Percentiles rank a stretch among this genome's conserved stretches.
phyloP scores from a whole-genome alignment of 2,888 invertebrate genomes.

The Apantesis nais region DNA sequence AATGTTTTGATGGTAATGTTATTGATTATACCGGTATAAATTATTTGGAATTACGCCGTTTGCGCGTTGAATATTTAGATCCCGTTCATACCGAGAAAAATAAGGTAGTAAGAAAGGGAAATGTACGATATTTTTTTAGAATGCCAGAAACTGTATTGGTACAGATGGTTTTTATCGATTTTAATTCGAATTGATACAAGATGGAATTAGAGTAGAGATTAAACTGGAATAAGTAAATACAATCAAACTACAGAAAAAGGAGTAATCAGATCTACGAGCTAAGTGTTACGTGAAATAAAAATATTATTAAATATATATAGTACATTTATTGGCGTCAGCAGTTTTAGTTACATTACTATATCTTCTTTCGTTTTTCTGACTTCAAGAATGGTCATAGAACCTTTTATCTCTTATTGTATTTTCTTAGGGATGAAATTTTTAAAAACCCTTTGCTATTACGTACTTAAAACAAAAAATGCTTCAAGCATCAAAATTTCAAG shows the following conservation, averaged over 20 bases:
- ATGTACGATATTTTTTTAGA: background rate
- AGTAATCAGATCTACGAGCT: background rate
- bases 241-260: background rate
- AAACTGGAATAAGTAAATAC: background rate
- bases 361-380: too few species aligned
- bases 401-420: too few species aligned
- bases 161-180: background rate
- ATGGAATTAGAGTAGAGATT: background rate
- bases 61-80: conserved; percentile 7
- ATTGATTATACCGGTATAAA: conserved; percentile 38
- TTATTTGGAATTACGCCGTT: conserved; percentile 27
- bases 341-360: too few species aligned
- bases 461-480: too few species aligned
- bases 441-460: too few species aligned
- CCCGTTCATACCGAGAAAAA: background rate
- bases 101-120: background rate
- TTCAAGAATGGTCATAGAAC: too few species aligned
- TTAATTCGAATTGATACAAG: too few species aligned
- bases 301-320: too few species aligned
- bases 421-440: too few species aligned
- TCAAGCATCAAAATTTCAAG: too few species aligned
- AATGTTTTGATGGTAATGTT: conserved; percentile 43
- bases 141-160: background rate
- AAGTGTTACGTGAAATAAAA: background rate
- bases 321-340: too few species aligned